A percentile compares a stretch with the other conserved stretches of the same genome.
phyloP scores from a whole-genome alignment of 2,888 invertebrate species.

The Mechanitis messenoides region DNA sequence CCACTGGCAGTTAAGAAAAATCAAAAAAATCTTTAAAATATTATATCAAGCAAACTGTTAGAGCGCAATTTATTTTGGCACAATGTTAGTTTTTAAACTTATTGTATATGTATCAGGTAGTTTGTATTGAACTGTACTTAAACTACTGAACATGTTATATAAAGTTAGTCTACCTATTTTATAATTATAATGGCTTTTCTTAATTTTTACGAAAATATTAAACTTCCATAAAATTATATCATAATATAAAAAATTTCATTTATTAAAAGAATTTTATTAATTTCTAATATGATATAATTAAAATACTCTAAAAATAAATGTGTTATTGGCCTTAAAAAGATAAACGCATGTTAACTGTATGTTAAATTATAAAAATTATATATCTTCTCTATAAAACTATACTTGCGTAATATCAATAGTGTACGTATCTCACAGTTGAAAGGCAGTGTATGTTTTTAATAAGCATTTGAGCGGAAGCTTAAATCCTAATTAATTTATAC shows the following conservation, averaged over 20 bases:
- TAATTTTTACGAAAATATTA: not conserved
- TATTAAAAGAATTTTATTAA: not conserved
- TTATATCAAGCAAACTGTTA: slow-evolving; percentile 10
- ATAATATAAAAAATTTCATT: not conserved
- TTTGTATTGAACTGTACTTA: not conserved
- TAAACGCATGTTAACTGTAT: not conserved
- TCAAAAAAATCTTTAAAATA: slow-evolving; percentile 2
- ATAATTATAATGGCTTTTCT: slow-evolving; percentile 6
- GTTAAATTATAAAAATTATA: not conserved
- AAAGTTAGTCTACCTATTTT: not conserved
- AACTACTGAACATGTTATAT: not conserved
- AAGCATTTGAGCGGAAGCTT: slow-evolving; percentile 5
- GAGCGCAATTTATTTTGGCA: slow-evolving; percentile 46
- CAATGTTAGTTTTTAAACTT: slow-evolving; percentile 42
- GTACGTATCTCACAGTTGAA: not conserved
- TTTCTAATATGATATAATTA: too few relatives aligned
- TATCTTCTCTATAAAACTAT: not conserved
- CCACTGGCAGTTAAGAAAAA: slow-evolving; percentile 25
- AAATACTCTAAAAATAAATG: too few relatives aligned
- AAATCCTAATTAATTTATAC: not conserved
- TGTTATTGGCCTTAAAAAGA: too few relatives aligned
- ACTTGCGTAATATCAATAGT: not conserved
- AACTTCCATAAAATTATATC: not conserved
- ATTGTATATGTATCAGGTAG: too few relatives aligned
- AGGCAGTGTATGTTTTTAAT: slow-evolving; percentile 2